Evolutionary conservation across 2,888 invertebrate genomes (phyloP), one percentile per base, ranked within the genome.

Genomic region (Epinotia nisella): DNA sequence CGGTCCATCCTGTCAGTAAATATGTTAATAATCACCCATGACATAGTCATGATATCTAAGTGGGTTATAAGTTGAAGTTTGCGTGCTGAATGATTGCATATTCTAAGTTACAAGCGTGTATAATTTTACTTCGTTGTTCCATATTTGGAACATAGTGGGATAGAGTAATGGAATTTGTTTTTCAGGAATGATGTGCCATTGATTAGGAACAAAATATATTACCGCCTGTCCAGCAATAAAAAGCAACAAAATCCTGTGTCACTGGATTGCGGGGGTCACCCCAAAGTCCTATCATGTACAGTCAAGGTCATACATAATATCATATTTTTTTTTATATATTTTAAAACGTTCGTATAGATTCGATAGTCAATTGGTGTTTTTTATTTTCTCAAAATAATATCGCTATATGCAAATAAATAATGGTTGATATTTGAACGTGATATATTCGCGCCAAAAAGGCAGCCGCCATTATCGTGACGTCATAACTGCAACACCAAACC

Each of bases 121-220:
- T 49, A n/a, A n/a, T 49, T n/a, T 53, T 19, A 53, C 19, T 53
- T 53, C 0, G 3, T 19, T 39, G 19, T 39, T 41, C 41, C 60
- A 59, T 11, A 13, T 19, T 39, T 59, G 17, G 13, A 59, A 39
- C 17, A 11, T 17, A 17, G 3, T 19, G 9, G 35, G 1, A 11
- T 13, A 61, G 41, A 61, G 1, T 9, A 10, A 17, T 60, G 39
- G 19, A 17, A 60, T 13, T 17, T 39, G 39, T 17, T 15, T n/a
- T 17, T 49, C 59, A 19, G 19, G 24, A 61, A 69, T 64, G 35
- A 56, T 15, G 70, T 70, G 70, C 62, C 70, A 70, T 70, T 64
- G 29, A 21, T 35, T 49, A 70, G 61, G 55, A 62, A 62, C 55
- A 62, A 70, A 45, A 29, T 45, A 49, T 49, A n/a, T 0, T n/a